Evolutionary conservation across 2,797 vertebrate species (phyloP).

Genomic region (Sitta carolinensis): DNA sequence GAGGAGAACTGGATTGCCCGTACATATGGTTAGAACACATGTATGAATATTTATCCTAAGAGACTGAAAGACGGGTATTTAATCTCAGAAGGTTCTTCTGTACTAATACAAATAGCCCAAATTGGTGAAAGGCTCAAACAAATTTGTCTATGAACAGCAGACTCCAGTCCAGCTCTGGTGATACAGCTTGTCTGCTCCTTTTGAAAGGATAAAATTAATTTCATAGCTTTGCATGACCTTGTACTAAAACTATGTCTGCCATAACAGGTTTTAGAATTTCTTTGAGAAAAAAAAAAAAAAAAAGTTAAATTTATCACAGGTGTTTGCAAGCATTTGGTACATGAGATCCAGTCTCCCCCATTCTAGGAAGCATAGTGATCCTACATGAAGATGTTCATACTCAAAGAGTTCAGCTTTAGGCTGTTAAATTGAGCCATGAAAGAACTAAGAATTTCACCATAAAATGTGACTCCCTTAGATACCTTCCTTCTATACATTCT

Average conservation of each 20-base stretch:
- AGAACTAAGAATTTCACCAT: not conserved
- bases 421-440: not conserved
- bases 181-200: not conserved
- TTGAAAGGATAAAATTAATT: not conserved
- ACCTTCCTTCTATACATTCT: not conserved
- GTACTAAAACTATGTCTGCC: not conserved
- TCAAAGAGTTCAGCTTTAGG: not conserved
- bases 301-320: not conserved
- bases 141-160: not conserved
- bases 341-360: not conserved
- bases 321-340: not conserved
- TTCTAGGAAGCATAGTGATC: not conserved
- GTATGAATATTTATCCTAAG: not conserved
- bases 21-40: not conserved
- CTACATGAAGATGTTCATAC: not conserved
- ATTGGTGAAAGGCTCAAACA: not conserved
- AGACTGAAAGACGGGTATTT: not conserved
- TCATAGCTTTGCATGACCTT: not conserved
- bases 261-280: not conserved
- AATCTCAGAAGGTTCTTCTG: not conserved
- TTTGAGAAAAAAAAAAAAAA: not conserved
- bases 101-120: not conserved
- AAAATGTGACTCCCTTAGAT: not conserved
- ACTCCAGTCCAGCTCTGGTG: not conserved
- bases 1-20: not conserved